Percentiles rank a stretch among this genome's conserved stretches.
Evolutionary conservation across 2,113 vertebrate genomes (phyloP).

Genomic region (Monarcha castaneiventris): DNA sequence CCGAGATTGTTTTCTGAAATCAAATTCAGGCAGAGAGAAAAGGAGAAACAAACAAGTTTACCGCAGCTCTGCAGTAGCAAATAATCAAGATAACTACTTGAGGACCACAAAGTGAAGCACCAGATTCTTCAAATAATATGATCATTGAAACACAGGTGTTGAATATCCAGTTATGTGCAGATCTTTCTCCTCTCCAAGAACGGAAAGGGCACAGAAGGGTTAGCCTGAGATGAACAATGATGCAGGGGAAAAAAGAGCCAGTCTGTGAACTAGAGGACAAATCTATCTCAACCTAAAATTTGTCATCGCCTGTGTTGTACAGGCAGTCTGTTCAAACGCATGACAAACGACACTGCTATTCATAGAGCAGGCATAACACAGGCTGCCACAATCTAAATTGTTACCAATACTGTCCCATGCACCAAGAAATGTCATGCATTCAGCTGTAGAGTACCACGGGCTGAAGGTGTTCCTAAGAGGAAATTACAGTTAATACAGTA

Average conservation of each 20-base stretch:
- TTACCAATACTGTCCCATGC: neutral
- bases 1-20: constrained; percentile 45
- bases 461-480: neutral
- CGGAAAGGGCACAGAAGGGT: neutral
- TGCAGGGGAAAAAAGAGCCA: neutral
- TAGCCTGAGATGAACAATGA: neutral
- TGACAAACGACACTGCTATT: constrained; percentile 37
- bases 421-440: neutral
- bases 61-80: neutral
- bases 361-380: neutral
- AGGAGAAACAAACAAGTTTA: constrained; percentile 9
- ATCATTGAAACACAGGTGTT: neutral
- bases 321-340: neutral
- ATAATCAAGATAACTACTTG: constrained; percentile 20
- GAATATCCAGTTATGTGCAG: neutral
- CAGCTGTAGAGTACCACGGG: neutral
- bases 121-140: neutral
- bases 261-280: neutral
- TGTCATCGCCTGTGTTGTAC: neutral
- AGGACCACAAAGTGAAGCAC: constrained; percentile 15
- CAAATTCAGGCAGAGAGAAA: neutral
- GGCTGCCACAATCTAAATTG: neutral
- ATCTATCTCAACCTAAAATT: neutral
- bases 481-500: neutral
- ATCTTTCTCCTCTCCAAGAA: neutral